Base-by-base conservation (phyloP, 1,140 invertebrate genomes). In the Maniola jurtina region DNA sequence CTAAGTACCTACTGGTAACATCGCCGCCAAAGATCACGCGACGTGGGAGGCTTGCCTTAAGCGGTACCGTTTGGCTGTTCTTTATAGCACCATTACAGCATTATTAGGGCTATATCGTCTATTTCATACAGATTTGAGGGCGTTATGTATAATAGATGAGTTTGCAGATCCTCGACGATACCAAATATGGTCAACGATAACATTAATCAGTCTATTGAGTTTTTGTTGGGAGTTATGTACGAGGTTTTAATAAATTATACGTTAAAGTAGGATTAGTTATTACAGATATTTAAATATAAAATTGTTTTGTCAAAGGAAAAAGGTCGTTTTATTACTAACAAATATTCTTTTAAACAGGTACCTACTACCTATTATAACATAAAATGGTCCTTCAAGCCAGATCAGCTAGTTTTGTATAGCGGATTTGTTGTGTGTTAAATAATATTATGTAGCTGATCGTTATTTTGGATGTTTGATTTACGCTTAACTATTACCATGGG, bases 21-120 rank as follows among this genome's bases (percentile, higher is more conserved):
- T 83, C 81, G 65, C 60, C 63, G 50, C 64, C 70, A 73, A 73
- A 79, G 80, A 86, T 83, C 76, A 73, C 59, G 69, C 76, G 72
- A 80, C 80, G 80, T 84, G 80, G 76, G 80, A 84, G 81, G 79
- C 78, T 82, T 55, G 70, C 74, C 70, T 66, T 70, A 77, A 76
- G 74, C 71, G 68, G 64, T 68, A 72, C 75, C 64, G 69, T 71
- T 77, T 63, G 64, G 52, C 60, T 68, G 74, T 76, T 76, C 69
- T 81, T 81, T 76, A 79, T 71, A 71, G 66, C 66, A 68, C 52
- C 16, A 50, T 50, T 50, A 50, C 6, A 50, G 34, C 15, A 52
- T 16, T 62, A 67, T 67, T 57, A 67, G 60, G 38, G 55, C 60
- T 56, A 59, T 48, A 62, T 38, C 33, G 38, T 68, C 59, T 59